These are phyloP conservation scores for Leptopilina boulardi DNA, from an alignment of 1,140 invertebrate genomes.

Conservation along the genomic window DNA sequence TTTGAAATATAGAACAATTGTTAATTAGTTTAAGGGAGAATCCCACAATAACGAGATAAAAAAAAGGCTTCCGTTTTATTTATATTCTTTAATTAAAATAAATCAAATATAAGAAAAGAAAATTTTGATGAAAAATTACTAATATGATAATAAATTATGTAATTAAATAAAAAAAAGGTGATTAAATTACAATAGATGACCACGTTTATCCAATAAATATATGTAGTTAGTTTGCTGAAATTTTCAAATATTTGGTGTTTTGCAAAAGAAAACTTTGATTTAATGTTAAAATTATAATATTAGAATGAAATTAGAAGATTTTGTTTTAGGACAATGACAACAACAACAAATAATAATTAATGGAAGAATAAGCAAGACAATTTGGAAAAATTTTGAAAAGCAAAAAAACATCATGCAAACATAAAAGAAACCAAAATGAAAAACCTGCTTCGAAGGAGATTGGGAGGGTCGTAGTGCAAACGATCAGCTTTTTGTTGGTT, in stretches of 20 bases:
- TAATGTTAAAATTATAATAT: neutral
- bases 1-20: too few relatives aligned
- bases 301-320: neutral
- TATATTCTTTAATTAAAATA: too few relatives aligned
- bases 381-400: slow-evolving; percentile 29
- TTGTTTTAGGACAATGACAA: neutral
- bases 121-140: too few relatives aligned
- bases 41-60: too few relatives aligned
- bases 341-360: slow-evolving; percentile 20
- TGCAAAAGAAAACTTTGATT: neutral
- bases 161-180: neutral
- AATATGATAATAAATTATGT: too few relatives aligned
- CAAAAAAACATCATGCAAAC: slow-evolving; percentile 51
- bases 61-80: too few relatives aligned
- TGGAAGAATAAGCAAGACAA: slow-evolving; percentile 35
- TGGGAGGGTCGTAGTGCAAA: slow-evolving; percentile 57
- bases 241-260: neutral
- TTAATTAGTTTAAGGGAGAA: too few relatives aligned
- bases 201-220: slow-evolving; percentile 50
- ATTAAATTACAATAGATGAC: slow-evolving; percentile 44
- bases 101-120: too few relatives aligned
- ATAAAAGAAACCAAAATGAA: slow-evolving; percentile 65
- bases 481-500: slow-evolving; percentile 65
- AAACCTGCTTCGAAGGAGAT: slow-evolving; percentile 66
- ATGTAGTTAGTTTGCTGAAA: neutral